phyloP scores from a whole-genome alignment of 1,140 invertebrate species.

The Papilio polyxenes region DNA sequence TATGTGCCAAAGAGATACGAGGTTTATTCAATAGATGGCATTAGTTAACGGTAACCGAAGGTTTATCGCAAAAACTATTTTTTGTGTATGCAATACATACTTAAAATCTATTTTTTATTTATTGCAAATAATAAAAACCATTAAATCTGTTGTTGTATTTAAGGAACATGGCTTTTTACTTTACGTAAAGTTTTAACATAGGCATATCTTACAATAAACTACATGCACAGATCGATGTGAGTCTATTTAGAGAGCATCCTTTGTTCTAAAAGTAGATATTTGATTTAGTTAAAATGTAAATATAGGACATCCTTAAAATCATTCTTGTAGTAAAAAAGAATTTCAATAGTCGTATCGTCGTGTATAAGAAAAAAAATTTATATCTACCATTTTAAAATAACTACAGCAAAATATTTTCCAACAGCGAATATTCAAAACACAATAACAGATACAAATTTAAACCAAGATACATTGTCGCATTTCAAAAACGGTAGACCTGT shows the following conservation, averaged over 20 bases:
- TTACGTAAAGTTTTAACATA: background rate
- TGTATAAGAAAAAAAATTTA: background rate
- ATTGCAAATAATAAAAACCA: background rate
- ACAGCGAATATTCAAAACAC: background rate
- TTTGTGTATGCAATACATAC: background rate
- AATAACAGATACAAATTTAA: background rate
- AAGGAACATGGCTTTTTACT: background rate
- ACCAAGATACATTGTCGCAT: background rate
- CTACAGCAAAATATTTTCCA: background rate
- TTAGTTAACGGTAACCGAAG: conserved; percentile 44
- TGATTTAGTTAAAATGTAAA: background rate
- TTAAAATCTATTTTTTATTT: background rate
- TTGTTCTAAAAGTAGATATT: background rate
- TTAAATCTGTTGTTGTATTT: background rate
- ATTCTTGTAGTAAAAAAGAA: background rate
- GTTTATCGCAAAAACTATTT: conserved; percentile 24
- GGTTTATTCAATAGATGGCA: conserved; percentile 58
- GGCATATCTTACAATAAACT: too few species aligned
- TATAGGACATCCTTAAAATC: background rate
- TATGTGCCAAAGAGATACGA: conserved; percentile 55
- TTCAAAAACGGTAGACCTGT: background rate
- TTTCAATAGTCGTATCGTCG: background rate
- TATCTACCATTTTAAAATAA: too few species aligned
- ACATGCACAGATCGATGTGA: too few species aligned
- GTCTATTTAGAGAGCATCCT: too few species aligned